Evolutionary conservation across 2,888 invertebrate genomes (phyloP), one percentile per base, ranked within the genome.

Genomic region (Automeris io): DNA sequence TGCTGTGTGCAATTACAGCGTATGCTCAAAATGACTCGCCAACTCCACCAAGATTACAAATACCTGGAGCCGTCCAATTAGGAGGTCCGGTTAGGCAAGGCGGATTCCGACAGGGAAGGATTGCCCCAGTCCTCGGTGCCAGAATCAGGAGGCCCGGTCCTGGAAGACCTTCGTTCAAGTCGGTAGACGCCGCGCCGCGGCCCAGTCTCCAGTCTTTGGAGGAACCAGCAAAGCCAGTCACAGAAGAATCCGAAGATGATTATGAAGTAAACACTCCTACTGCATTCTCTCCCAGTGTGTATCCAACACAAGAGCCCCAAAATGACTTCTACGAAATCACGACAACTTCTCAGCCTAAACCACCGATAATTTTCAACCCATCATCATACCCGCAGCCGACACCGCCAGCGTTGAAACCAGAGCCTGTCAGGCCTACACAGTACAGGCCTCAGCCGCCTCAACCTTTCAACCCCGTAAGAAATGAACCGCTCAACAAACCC

Each of bases 191-290:
- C 9, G 65, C 78, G 9, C 83, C 81, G 3, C 70, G 80, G 21
- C 87, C 85, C 3, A 81, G 57, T 51, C 69, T 82, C 11, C 88
- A 87, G 56, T 85, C 81, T 4, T 65, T 88, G 9, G 82, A 90
- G 3, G 87, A 88, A 45, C 79, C 72, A 34, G 76, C 90, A 8
- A 90, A 91, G 50, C 92, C 92, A 1, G 92, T 92, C 5, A 91
- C 91, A 1, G 92, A 92, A 70, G 89, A 91, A 51, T 87, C 88
- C 12, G 91, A 92, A 70, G 91, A 92, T 42, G 90, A 88, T 35
- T 64, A 76, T 29, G 88, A 89, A 35, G 87, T 88, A 42, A 83
- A 83, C 42, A 89, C 88, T 31, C 81, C 90, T 18, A 88, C 89
- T 5, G 76, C 83, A 2, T 88, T 76, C 55, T 72, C 75, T 2